Conservation (phyloP, 2,797 vertebrate species). For the Myiothlypis chrysogaster region DNA sequence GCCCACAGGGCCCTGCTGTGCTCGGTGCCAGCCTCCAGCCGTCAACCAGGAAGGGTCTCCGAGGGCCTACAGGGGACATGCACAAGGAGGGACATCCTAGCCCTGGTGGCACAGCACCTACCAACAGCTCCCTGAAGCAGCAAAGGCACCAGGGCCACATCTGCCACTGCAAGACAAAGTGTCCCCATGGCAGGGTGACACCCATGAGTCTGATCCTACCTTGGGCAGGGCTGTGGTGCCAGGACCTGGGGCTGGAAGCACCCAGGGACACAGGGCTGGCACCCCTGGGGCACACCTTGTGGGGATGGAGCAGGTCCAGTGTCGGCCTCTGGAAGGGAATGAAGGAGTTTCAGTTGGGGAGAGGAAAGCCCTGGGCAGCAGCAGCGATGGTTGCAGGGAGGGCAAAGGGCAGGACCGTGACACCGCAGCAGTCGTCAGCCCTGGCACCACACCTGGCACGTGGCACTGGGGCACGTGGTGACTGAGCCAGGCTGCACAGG, state of each 20-base stretch:
- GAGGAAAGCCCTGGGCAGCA: neutral
- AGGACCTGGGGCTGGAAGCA: neutral
- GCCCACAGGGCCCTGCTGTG: accelerated
- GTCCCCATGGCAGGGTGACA: neutral
- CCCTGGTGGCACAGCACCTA: neutral
- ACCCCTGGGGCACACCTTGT: neutral
- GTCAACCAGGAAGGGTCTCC: accelerated
- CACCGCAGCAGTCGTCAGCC: neutral
- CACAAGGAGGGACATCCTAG: accelerated
- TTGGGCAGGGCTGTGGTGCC: neutral
- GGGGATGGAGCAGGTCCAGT: neutral
- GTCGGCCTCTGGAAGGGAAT: accelerated
- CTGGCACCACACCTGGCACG: neutral
- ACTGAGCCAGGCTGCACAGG: neutral
- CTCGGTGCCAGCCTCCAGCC: neutral
- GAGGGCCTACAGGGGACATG: accelerated
- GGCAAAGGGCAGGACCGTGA: neutral
- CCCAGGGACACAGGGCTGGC: neutral
- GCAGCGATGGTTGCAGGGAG: accelerated
- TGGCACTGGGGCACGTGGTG: neutral
- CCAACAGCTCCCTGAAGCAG: neutral
- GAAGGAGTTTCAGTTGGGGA: neutral
- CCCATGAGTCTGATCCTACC: accelerated
- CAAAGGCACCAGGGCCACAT: neutral
- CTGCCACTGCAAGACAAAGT: neutral